A percentile compares a stretch with the other conserved stretches of the same genome.
phyloP scores from a whole-genome alignment of 2,888 invertebrate genomes.

The Caenorhabditis angaria region DNA sequence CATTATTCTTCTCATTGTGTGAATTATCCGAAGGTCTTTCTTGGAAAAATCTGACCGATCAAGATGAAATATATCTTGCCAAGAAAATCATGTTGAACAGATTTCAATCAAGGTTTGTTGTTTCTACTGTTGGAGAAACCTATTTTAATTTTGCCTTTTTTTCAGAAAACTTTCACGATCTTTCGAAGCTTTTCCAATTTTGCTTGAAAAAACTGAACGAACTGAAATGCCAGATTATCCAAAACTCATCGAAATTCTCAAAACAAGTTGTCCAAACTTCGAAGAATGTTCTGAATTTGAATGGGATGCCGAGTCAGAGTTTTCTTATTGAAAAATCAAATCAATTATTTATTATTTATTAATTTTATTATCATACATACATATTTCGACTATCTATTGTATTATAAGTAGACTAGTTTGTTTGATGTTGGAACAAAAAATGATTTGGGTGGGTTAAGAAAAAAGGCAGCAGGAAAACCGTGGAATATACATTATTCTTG shows the following conservation, averaged over 20 bases:
- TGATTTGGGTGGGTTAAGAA: too few species aligned
- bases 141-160: not conserved
- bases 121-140: not conserved
- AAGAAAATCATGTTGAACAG: constrained; percentile 29
- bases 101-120: constrained; percentile 35
- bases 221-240: constrained; percentile 44
- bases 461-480: too few species aligned
- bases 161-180: constrained; percentile 30
- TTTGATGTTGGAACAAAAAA: too few species aligned
- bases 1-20: constrained; percentile 60
- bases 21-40: constrained; percentile 66
- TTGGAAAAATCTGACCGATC: constrained; percentile 58
- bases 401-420: too few species aligned
- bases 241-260: constrained; percentile 30
- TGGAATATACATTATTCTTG: too few species aligned
- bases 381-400: too few species aligned
- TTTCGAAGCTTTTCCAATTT: constrained; percentile 28
- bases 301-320: constrained; percentile 31
- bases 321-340: not conserved
- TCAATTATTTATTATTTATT: not conserved
- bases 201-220: constrained; percentile 14
- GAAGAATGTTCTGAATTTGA: constrained; percentile 42
- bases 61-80: constrained; percentile 54
- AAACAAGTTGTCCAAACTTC: constrained; percentile 25
- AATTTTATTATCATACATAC: not conserved